Evolutionary conservation across 2,797 vertebrate species (phyloP).

Genomic region (Acomys russatus): DNA sequence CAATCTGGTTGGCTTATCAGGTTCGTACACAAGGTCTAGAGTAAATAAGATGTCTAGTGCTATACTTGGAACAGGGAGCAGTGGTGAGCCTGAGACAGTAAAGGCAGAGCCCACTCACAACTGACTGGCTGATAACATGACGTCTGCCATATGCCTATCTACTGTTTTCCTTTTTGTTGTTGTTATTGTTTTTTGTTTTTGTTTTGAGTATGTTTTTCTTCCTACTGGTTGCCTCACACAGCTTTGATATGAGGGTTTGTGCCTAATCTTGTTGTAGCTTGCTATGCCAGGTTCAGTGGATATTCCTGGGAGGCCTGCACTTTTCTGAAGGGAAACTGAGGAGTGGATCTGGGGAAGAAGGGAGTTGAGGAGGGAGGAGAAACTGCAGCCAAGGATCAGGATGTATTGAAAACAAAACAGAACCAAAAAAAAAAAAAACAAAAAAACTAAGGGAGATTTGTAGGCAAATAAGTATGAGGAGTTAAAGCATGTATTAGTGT

Average conservation of each 20-base stretch:
- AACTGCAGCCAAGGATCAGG: background rate
- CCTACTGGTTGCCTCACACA: background rate
- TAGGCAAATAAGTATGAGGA: background rate
- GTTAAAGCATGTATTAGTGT: background rate
- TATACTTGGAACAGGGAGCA: background rate
- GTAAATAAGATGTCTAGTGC: background rate
- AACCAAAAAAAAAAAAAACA: background rate
- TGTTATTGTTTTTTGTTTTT: conserved; percentile 11
- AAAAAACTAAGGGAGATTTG: background rate
- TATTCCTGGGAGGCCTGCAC: background rate
- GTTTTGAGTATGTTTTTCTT: background rate
- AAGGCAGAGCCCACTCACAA: background rate
- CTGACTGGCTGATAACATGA: background rate
- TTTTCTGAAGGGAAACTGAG: background rate
- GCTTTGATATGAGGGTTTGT: background rate
- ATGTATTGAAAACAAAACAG: background rate
- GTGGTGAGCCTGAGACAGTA: background rate
- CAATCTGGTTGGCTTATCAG: background rate
- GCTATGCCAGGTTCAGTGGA: background rate
- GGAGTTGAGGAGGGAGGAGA: background rate
- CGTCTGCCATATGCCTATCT: background rate
- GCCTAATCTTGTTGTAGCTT: background rate
- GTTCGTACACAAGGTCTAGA: background rate
- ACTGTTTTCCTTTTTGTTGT: conserved; percentile 45
- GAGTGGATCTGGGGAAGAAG: background rate